Evolutionary conservation across 2,888 invertebrate species (phyloP), one percentile per base, ranked within the genome.

Genomic region (Melanostoma scalare): DNA sequence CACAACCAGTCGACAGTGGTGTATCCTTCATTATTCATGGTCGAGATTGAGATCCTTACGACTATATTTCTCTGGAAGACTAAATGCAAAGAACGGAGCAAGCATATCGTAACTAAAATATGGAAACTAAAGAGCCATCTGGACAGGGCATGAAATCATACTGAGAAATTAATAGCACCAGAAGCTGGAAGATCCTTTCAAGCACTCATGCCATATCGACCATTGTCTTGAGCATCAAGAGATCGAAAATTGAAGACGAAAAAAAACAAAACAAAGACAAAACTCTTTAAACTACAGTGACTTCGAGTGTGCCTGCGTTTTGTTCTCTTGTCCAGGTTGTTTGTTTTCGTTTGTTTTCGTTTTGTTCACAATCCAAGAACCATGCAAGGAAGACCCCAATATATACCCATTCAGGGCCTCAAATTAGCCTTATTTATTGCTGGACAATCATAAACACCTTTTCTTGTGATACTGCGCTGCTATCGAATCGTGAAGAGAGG

Each of bases 391-490:
- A 65, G 61, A 46, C 31, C 60, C 65, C 78, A 63, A 74, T 56
- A 65, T 63, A 50, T 74, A 72, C 71, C 65, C 60, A 67, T 76
- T 72, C 68, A 73, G 58, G 63, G 69, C 74, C 82, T 73, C 69
- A 85, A 86, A 86, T 86, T 86, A 86, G 86, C 67, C 79, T 84
- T 85, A 85, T 85, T 86, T 86, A 86, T 84, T 84, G 80, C 85
- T 72, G 85, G 80, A 80, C 85, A 85, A 85, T 86, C 84, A 86
- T 86, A 86, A 86, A 86, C 86, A 86, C 86, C 86, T 86, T 86
- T 86, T 48, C 65, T 61, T 67, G 56, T 79, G 58, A 60, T 33
- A 33, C 6, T 10, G 36, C 10, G 63, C 69, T 65, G 42, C 52
- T 52, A 36, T 20, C 60, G 40, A 31, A 52, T n/a, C 6, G 10